phyloP scores from a whole-genome alignment of 2,113 vertebrate species.

The Protobothrops mucrosquamatus region DNA sequence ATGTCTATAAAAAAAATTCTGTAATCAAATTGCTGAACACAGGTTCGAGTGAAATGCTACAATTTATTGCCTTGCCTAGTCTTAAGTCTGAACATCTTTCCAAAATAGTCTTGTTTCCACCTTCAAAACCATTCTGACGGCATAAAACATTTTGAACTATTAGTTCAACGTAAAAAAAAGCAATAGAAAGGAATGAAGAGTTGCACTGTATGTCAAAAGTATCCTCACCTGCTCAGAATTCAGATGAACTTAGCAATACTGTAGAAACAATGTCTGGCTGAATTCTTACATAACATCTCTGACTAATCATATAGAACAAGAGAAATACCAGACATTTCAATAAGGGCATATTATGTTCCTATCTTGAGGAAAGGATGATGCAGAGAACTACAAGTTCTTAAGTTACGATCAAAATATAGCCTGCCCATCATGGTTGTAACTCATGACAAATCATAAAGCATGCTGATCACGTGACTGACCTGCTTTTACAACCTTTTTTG shows the following conservation, averaged over 20 bases:
- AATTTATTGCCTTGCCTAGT: neutral
- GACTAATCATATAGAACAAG: neutral
- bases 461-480: neutral
- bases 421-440: neutral
- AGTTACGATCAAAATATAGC: neutral
- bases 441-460: neutral
- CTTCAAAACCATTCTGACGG: neutral
- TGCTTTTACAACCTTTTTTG: neutral
- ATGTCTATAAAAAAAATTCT: neutral
- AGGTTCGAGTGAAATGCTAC: neutral
- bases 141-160: neutral
- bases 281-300: neutral
- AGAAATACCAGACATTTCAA: neutral
- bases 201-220: neutral
- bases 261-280: neutral
- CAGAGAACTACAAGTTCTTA: neutral
- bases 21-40: neutral
- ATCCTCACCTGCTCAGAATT: neutral
- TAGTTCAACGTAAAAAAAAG: neutral
- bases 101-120: neutral
- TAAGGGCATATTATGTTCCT: neutral
- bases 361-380: neutral
- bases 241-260: neutral
- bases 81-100: neutral
- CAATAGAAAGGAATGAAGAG: neutral